Percentiles rank a stretch among this genome's conserved stretches.
phyloP scores from a whole-genome alignment of 1,140 invertebrate genomes.

The Drosophila dunni region DNA sequence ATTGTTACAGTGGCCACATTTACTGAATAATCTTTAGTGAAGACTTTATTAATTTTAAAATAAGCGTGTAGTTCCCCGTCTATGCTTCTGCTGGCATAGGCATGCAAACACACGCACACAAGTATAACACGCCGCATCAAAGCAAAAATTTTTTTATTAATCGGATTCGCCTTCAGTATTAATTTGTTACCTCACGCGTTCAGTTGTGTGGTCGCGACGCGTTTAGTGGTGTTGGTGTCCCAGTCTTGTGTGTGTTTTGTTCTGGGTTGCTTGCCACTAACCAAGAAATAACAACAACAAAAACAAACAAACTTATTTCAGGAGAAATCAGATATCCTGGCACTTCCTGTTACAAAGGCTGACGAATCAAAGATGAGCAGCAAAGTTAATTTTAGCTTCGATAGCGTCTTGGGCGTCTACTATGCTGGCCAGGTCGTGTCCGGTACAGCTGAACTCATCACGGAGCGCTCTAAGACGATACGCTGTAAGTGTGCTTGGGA shows the following conservation, averaged over 20 bases:
- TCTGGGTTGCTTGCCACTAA: constrained; percentile 21
- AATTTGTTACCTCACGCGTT: constrained; percentile 53
- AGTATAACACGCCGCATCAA: not conserved
- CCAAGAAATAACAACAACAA: not conserved
- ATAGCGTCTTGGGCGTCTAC: constrained; percentile 85
- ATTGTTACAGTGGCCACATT: not conserved
- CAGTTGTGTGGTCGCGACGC: constrained; percentile 37
- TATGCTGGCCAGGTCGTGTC: constrained; percentile 86
- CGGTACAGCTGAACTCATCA: constrained; percentile 85
- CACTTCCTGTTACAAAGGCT: constrained; percentile 47
- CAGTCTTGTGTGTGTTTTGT: not conserved
- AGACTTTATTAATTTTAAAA: not conserved
- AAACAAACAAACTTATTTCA: constrained; percentile 29
- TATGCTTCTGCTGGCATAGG: not conserved
- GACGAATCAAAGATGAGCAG: constrained; percentile 61
- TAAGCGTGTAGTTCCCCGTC: constrained; percentile 1
- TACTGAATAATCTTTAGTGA: not conserved
- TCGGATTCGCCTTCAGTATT: constrained; percentile 57
- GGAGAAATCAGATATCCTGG: constrained; percentile 30
- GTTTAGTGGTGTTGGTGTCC: constrained; percentile 19
- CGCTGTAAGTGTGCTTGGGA: constrained; percentile 70
- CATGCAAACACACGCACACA: not conserved
- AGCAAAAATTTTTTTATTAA: constrained; percentile 24
- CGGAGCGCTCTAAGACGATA: constrained; percentile 85
- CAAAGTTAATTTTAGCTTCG: constrained; percentile 85